Base-by-base conservation (phyloP, 2,888 invertebrate species). In the Eristalinus aeneus region DNA sequence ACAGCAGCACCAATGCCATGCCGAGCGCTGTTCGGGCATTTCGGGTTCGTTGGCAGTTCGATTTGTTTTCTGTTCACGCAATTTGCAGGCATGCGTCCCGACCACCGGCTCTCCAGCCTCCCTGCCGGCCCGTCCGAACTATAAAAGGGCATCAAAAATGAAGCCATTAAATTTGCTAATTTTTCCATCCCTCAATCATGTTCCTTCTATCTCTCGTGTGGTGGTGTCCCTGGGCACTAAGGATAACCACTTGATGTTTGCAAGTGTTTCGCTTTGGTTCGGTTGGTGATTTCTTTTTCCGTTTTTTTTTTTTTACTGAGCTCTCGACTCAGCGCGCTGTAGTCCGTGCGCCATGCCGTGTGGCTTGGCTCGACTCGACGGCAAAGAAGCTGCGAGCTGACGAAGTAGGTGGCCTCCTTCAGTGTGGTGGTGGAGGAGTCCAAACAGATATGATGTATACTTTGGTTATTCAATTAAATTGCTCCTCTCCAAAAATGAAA, bases 141-240 rank as follows among this genome's bases (percentile, higher is more conserved):
- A 82, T 82, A 86, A 86, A 86, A 86, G 82, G 86, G 86, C 86
- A 86, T 86, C 86, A 86, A 87, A 83, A 87, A 87, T 87, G 87
- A 87, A 87, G 87, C 87, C 87, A 87, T 87, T 87, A 87, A 87
- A 87, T 87, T 87, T 87, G 87, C 87, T 87, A 87, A 87, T 87
- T 87, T 86, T 86, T 83, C 87, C 87, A 83, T 87, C 83, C 87
- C 83, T 87, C 87, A 87, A 87, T 86, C 86, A 86, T 74, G 86
- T 77, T 78, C 74, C 73, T 78, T 74, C 39, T 72, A 79, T 81
- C 74, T 74, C 73, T 77, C 69, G 74, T 77, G 71, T 78, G 73
- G 77, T 72, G 67, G 79, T 79, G 60, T 73, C 79, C 79, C 79
- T 72, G 27, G 74, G 81, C 77, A 81, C 68, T 77, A 86, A 77